Evolutionary conservation across 2,888 invertebrate genomes (phyloP), one percentile per base, ranked within the genome.

Genomic region (Portevinia maculata): DNA sequence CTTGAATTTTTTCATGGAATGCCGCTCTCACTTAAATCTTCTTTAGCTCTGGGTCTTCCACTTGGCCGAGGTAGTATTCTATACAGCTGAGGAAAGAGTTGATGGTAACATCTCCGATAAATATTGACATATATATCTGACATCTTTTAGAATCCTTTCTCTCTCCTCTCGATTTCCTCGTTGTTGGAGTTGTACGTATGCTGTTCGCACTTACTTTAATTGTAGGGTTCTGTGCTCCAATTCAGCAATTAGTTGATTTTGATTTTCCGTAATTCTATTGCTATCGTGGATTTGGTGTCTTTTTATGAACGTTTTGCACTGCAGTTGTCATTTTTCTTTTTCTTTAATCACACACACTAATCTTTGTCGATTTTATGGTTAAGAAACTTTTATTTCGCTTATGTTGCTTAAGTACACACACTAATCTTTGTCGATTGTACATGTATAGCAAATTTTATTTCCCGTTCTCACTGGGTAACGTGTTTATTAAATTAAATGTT

Each of bases 41-140:
- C 57, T 32, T 46, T 1, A 21, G 13, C 13, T n/a, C n/a, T n/a
- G n/a, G n/a, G n/a, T n/a, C n/a, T n/a, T n/a, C n/a, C n/a, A n/a
- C n/a, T n/a, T n/a, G 39, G 7, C 32, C 32, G 15, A 75, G 19
- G n/a, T 57, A 15, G 7, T 74, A 74, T 5, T 64, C 53, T 0
- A 37, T 3, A 21, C 71, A 28, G 34, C 62, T 53, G 15, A 73
- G 24, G 24, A 73, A 70, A 7, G 60, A 62, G n/a, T 46, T n/a
- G n/a, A 73, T 34, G 0, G 73, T 55, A 15, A 73, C 30, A 13
- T 73, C 53, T 17, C 55, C 73, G n/a, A 46, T 73, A 24, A 55
- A 64, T 9, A 17, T 55, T 17, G 65, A 59, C 9, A 75, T 52
- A 17, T n/a, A n/a, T 52, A 52, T 1, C 52, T 30, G 32, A 52